Evolutionary conservation across 2,888 invertebrate species (phyloP).

Genomic region (Anarsia innoxiella): DNA sequence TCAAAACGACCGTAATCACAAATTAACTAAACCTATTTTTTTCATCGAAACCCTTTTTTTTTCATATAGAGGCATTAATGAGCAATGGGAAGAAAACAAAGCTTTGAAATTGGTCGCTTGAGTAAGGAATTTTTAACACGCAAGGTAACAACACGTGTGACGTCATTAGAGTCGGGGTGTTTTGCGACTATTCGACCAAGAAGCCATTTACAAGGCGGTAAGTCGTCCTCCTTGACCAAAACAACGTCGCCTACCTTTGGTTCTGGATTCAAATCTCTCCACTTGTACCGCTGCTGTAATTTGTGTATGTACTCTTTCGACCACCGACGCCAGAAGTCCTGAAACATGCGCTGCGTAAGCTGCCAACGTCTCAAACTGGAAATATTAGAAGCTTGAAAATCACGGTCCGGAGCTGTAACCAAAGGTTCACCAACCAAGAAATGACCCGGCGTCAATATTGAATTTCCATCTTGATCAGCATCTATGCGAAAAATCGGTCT

Average conservation of each 20-base stretch:
- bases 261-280: constrained; percentile 2
- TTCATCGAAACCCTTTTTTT: no score
- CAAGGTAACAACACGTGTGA: constrained; percentile 7
- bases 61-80: no score
- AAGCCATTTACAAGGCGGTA: constrained; percentile 15
- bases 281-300: constrained; percentile 12
- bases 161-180: constrained; percentile 10
- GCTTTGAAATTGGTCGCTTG: not conserved
- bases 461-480: constrained; percentile 5
- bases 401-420: constrained; percentile 5
- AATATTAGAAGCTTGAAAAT: not conserved
- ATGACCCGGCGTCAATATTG: constrained; percentile 14
- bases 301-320: constrained; percentile 5
- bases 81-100: not conserved
- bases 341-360: constrained; percentile 1
- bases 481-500: constrained; percentile 13
- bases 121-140: not conserved
- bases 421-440: constrained; percentile 14
- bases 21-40: no score
- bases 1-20: no score
- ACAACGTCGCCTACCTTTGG: constrained; percentile 14
- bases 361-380: constrained; percentile 13
- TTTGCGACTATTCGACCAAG: constrained; percentile 8
- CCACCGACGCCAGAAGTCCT: constrained; percentile 13
- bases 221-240: constrained; percentile 13